Conservation (phyloP, 2,888 invertebrate genomes). For the Pristionchus mayeri region DNA sequence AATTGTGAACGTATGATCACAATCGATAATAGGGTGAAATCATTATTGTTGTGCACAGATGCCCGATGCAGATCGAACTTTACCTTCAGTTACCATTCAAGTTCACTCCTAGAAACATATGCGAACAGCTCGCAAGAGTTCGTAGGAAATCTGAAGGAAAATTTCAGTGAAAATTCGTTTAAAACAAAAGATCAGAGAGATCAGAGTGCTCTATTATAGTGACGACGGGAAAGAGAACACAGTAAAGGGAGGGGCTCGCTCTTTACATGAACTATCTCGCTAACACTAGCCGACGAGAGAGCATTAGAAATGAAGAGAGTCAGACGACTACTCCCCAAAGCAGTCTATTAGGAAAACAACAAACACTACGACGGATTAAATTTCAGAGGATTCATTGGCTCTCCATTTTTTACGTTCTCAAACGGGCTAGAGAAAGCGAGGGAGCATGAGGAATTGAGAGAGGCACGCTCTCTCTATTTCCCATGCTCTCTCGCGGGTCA, state of each 20-base stretch:
- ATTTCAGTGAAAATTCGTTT: neutral
- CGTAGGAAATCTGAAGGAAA: neutral
- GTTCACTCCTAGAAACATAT: too few relatives aligned
- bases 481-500: too few relatives aligned
- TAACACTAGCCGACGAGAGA: neutral
- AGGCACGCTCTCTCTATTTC: too few relatives aligned
- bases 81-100: neutral
- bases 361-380: neutral
- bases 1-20: too few relatives aligned
- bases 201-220: neutral
- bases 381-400: neutral
- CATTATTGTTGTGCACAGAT: too few relatives aligned
- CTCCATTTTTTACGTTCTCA: neutral
- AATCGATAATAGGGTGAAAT: too few relatives aligned
- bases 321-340: neutral
- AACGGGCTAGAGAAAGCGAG: neutral
- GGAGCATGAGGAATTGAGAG: neutral
- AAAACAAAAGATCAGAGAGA: neutral
- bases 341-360: conserved; percentile 18
- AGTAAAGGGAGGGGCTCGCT: neutral
- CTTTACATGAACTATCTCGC: neutral
- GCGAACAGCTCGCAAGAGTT: neutral
- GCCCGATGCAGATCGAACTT: too few relatives aligned
- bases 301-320: neutral
- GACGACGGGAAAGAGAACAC: neutral